These are phyloP conservation scores for Labroides dimidiatus DNA, from an alignment of 2,797 vertebrate genomes.

Conservation along the genomic window DNA sequence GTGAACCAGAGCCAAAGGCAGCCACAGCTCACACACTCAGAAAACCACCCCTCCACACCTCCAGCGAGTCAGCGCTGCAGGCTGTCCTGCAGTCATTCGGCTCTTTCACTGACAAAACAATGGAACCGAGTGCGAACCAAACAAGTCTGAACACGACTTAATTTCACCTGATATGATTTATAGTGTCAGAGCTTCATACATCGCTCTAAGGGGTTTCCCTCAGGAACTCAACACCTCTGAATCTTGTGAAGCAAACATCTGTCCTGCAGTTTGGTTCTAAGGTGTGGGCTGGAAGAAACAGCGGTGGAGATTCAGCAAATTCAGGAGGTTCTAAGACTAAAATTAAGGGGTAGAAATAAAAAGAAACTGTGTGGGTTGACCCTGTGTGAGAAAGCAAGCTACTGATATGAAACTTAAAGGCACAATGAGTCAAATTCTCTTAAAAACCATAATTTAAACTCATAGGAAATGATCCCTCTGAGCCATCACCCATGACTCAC, in stretches of 20 bases:
- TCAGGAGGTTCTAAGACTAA: neutral
- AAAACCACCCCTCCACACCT: constrained; percentile 9
- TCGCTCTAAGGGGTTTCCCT: constrained; percentile 9
- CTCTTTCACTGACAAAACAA: constrained; percentile 36
- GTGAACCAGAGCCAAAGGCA: constrained; percentile 32
- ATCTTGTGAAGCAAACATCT: neutral
- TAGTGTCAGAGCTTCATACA: neutral
- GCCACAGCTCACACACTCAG: constrained; percentile 6
- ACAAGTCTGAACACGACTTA: constrained; percentile 1
- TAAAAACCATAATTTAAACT: neutral
- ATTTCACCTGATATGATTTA: neutral
- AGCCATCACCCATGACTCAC: neutral
- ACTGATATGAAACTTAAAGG: neutral
- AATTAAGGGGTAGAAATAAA: neutral
- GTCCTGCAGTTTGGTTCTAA: neutral
- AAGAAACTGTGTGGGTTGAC: neutral
- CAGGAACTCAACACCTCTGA: neutral
- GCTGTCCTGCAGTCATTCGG: constrained; percentile 44
- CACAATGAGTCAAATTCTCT: neutral
- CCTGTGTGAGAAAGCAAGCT: neutral
- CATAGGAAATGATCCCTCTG: neutral
- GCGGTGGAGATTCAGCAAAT: neutral
- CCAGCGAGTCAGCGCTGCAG: constrained; percentile 27
- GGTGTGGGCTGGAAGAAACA: constrained; percentile 1
- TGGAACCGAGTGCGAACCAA: constrained; percentile 5